phyloP scores from a whole-genome alignment of 2,888 invertebrate species.

The Mesorhabditis sp. region DNA sequence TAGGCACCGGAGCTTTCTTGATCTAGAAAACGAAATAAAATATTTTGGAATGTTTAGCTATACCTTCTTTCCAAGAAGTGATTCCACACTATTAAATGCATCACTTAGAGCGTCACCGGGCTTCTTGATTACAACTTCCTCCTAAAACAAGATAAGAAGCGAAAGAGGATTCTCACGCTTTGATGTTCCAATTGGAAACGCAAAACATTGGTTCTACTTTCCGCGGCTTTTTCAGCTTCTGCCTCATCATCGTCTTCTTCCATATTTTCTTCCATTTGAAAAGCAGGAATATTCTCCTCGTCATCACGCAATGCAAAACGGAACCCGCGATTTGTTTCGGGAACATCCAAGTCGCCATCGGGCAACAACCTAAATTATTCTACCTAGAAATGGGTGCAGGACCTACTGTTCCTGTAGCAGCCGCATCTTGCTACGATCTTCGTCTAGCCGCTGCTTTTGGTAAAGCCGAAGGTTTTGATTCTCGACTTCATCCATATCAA shows the following conservation, averaged over 20 bases:
- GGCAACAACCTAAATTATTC: slow-evolving; percentile 23
- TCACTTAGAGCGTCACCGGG: too few relatives aligned
- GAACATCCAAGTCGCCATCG: slow-evolving; percentile 41
- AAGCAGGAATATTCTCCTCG: slow-evolving; percentile 4
- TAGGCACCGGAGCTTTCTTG: too few relatives aligned
- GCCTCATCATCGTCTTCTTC: slow-evolving; percentile 21
- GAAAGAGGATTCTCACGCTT: too few relatives aligned
- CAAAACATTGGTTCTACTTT: slow-evolving; percentile 7
- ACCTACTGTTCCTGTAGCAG: slow-evolving; percentile 39
- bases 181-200: too few relatives aligned
- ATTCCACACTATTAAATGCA: too few relatives aligned
- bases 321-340: slow-evolving; percentile 42
- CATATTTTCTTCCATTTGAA: slow-evolving; percentile 12
- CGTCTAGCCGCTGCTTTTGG: slow-evolving; percentile 40
- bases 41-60: too few relatives aligned
- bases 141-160: too few relatives aligned
- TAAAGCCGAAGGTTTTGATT: slow-evolving; percentile 34
- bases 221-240: slow-evolving; percentile 14
- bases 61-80: too few relatives aligned
- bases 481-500: slow-evolving; percentile 33
- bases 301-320: slow-evolving; percentile 35
- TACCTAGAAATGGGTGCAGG: not conserved
- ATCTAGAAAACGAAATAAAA: too few relatives aligned
- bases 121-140: too few relatives aligned
- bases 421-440: slow-evolving; percentile 35